Evolutionary conservation across 2,113 vertebrate genomes (phyloP).

Genomic region (Ornithorhynchus anatinus): DNA sequence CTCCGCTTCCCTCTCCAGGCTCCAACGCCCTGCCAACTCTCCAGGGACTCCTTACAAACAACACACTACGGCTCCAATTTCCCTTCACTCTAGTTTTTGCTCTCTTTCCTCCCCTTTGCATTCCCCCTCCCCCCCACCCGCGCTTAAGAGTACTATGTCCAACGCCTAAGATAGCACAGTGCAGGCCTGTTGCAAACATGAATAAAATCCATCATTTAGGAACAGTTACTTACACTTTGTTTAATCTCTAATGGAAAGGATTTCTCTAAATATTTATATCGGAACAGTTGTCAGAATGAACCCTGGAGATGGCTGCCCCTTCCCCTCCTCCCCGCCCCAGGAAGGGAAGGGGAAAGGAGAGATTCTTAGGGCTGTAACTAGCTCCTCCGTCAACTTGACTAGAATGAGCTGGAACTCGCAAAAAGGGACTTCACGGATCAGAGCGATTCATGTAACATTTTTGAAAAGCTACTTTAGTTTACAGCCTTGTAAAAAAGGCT

Average conservation of each 20-base stretch:
- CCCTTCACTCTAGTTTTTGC: slow-evolving; percentile 36
- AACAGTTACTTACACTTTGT: slow-evolving; percentile 72
- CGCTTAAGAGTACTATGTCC: slow-evolving; percentile 4
- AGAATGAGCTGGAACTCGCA: slow-evolving; percentile 9
- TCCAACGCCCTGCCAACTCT: slow-evolving; percentile 40
- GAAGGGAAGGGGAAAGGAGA: neutral
- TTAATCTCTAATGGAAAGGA: slow-evolving; percentile 72
- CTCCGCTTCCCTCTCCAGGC: too few species aligned
- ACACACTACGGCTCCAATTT: slow-evolving; percentile 41
- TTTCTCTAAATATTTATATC: slow-evolving; percentile 77
- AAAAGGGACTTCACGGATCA: slow-evolving; percentile 29
- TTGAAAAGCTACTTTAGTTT: slow-evolving; percentile 23
- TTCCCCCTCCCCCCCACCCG: too few species aligned
- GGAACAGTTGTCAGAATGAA: slow-evolving; percentile 70
- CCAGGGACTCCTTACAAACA: slow-evolving; percentile 49
- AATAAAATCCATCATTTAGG: slow-evolving; percentile 66
- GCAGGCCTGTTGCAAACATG: slow-evolving; percentile 56
- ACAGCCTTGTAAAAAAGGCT: slow-evolving; percentile 34
- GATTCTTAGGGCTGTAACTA: neutral
- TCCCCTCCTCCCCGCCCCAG: too few species aligned
- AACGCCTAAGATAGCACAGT: slow-evolving; percentile 8
- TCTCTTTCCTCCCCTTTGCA: slow-evolving; percentile 32
- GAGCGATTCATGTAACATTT: neutral
- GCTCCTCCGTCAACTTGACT: slow-evolving; percentile 7
- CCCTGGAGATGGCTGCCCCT: slow-evolving; percentile 61